Conservation (phyloP, 1,140 invertebrate genomes). For the Druon quercuslanigerum region DNA sequence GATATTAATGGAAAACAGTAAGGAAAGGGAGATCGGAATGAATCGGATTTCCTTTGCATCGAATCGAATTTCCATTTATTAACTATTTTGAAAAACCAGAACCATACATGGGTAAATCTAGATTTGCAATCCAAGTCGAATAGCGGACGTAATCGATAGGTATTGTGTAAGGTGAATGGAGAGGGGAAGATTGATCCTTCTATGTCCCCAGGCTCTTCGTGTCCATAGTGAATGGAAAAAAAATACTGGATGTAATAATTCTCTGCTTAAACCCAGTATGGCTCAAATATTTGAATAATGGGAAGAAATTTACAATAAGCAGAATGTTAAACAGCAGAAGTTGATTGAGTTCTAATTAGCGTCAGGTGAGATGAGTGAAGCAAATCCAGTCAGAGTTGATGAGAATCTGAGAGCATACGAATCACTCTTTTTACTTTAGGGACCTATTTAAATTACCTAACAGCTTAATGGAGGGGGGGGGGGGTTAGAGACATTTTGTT, state of each 20-base stretch:
- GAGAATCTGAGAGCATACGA: no score
- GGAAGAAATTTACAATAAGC: no score
- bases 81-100: conserved; percentile 24
- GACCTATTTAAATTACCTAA: no score
- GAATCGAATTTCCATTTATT: conserved; percentile 36
- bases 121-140: conserved; percentile 37
- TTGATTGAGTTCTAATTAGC: no score
- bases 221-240: conserved; percentile 35
- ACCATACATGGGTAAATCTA: conserved; percentile 37
- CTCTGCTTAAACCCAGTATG: no score
- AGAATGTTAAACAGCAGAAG: no score
- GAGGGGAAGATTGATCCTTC: conserved; percentile 21
- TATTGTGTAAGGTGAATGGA: conserved; percentile 36
- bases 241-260: background rate
- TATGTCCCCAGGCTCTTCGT: conserved; percentile 42
- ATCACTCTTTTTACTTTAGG: no score
- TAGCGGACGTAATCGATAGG: conserved; percentile 37
- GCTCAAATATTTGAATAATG: no score
- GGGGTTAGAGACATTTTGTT: no score
- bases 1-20: conserved; percentile 28
- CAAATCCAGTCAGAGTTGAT: no score
- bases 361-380: no score
- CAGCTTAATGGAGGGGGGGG: no score
- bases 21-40: conserved; percentile 24
- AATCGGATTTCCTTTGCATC: conserved; percentile 18